Evolutionary conservation across 1,140 invertebrate species (phyloP), one percentile per base, ranked within the genome.

Genomic region (Nymphalis io): DNA sequence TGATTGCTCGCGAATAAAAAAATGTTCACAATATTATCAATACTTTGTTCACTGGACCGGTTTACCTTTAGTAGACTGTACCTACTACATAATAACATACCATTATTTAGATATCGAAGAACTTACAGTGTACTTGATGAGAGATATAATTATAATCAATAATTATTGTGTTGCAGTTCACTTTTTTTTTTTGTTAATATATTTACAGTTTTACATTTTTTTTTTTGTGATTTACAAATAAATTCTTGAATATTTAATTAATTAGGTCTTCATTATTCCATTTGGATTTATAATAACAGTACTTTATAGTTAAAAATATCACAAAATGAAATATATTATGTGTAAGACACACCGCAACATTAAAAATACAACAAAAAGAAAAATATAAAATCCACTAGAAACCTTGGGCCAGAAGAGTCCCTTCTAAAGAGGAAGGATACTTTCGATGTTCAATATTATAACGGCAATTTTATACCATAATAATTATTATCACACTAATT

Each of bases 301-400:
- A 90, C 83, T 90, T 90, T 89, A 90, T 90, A 89, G 87, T 91
- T 91, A 91, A 92, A 92, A 92, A 92, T 92, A 92, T 92, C 92
- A 92, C 92, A 92, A 92, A 92, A 92, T 90, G 91, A 92, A 92
- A 92, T 92, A 88, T 91, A 92, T 88, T 92, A 90, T 92, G 88
- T 91, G 87, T 91, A 90, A 92, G 89, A 92, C 86, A 92, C 88
- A 91, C n/a, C 87, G 88, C 88, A 90, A 91, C 89, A 89, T 91
- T 90, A 90, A 84, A 90, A 90, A 89, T 90, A 91, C 89, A 91
- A 91, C 89, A 90, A 91, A 89, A 91, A 84, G 83, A 90, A 90
- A 91, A 88, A 91, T 90, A 90, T 86, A 91, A 88, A 90, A 91
- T 90, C 87, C 87, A 89, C 86, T 91, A 91, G 83, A 90, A 90